phyloP scores from a whole-genome alignment of 2,797 vertebrate genomes.

The Urophycis tenuis region DNA sequence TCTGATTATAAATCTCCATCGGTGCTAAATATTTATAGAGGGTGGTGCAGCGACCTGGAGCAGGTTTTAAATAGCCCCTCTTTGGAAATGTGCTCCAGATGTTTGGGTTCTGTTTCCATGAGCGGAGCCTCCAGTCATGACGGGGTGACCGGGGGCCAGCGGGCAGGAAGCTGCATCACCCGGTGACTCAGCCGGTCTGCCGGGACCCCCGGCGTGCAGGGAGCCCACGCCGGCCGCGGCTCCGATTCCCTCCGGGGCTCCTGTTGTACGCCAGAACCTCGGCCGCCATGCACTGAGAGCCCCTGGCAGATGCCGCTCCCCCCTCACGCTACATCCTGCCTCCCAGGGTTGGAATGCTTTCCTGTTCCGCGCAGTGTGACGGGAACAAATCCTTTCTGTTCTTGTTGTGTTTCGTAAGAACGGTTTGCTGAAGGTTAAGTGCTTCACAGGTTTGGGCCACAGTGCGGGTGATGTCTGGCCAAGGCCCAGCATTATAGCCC shows the following conservation, averaged over 20 bases:
- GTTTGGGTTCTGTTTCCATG: slow-evolving; percentile 61
- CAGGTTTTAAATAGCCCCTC: slow-evolving; percentile 59
- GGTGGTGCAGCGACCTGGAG: slow-evolving; percentile 52
- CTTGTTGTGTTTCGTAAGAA: neutral
- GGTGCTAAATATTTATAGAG: slow-evolving; percentile 63
- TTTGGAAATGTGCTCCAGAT: slow-evolving; percentile 62
- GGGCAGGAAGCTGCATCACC: slow-evolving; percentile 59
- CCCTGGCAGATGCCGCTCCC: slow-evolving; percentile 52
- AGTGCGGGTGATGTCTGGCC: too few species aligned
- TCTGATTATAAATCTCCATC: slow-evolving; percentile 42
- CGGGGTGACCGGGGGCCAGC: slow-evolving; percentile 47
- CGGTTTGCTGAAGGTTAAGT: neutral
- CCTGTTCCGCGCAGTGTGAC: neutral
- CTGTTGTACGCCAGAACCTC: too few species aligned
- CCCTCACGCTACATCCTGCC: slow-evolving; percentile 30
- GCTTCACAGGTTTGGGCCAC: neutral
- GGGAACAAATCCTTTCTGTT: slow-evolving; percentile 13
- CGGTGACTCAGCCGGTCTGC: slow-evolving; percentile 55
- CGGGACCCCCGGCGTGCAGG: neutral
- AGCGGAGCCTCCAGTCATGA: slow-evolving; percentile 55
- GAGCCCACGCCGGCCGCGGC: too few species aligned
- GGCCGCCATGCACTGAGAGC: neutral
- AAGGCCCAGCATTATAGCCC: too few species aligned
- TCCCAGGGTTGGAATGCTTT: neutral
- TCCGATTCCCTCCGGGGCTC: slow-evolving; percentile 36